Base-by-base conservation (phyloP, 2,113 vertebrate genomes). In the Sardina pilchardus region DNA sequence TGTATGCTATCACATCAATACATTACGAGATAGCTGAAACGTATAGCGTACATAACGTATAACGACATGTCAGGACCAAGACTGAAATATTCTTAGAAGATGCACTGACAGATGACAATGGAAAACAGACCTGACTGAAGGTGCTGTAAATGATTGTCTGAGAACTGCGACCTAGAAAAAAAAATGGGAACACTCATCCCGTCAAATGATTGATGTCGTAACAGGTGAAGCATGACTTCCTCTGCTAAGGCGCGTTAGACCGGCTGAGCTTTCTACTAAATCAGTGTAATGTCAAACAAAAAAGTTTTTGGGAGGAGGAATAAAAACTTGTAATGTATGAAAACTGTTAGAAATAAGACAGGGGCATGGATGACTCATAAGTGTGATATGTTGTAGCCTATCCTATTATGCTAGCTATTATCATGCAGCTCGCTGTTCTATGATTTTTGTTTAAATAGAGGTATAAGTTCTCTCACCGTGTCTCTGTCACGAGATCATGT, bases 61-160 rank as follows among this genome's bases (percentile, higher is more conserved):
- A 0, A 1, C 19, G 50, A 56, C 14, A 12, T 47, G 56, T 5
- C 56, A n/a, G 56, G 9, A 63, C 19, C 83, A 47, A 82, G 56
- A 24, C 59, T 86, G 0, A 24, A 56, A 75, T 87, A 82, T 82
- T 44, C 63, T 71, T 82, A 59, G 83, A 50, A 44, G 1, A 53
- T 39, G 78, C 30, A 36, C 45, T 78, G 83, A 82, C 39, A 83
- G 42, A 83, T 67, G 44, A 24, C 14, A 84, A 83, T 26, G 71
- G 71, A 83, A 86, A 45, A 78, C 9, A 48, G 43, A 45, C 47
- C 30, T 10, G 19, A 17, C 42, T 21, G 24, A 63, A 84, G 59
- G 71, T 17, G 42, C 30, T 12, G 83, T n/a, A 84, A 78, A 17
- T 34, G 16, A 75, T 45, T 78, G 44, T 34, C 63, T 45, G 83